These are phyloP conservation scores for Amazona vittata DNA, from an alignment of 2,113 vertebrate genomes.

Conservation along the genomic window DNA sequence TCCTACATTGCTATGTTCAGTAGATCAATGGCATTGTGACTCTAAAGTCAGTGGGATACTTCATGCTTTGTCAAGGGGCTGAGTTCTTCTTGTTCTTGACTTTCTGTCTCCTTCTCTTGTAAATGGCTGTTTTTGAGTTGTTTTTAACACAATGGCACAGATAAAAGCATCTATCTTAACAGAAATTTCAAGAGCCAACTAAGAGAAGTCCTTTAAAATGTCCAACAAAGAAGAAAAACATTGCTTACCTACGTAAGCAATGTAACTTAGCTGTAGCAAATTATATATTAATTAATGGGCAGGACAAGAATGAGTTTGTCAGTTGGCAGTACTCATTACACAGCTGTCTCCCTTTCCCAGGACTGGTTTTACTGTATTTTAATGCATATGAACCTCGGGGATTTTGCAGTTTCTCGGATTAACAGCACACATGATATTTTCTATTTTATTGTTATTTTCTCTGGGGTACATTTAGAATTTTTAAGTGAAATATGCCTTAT, in stretches of 20 bases:
- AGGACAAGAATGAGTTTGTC: not conserved
- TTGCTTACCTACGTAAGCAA: not conserved
- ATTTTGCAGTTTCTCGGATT: slow-evolving; percentile 28
- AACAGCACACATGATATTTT: not conserved
- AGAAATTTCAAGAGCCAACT: not conserved
- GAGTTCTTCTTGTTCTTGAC: not conserved
- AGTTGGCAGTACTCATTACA: not conserved
- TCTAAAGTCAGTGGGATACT: not conserved
- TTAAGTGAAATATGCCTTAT: not conserved
- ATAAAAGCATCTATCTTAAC: not conserved
- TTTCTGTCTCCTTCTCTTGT: not conserved
- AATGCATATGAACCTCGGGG: not conserved
- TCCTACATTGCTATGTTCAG: not conserved
- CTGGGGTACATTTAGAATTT: not conserved
- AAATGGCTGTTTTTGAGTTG: not conserved
- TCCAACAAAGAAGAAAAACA: not conserved
- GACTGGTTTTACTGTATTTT: not conserved
- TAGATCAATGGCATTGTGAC: not conserved
- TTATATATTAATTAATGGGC: not conserved
- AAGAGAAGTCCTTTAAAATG: not conserved
- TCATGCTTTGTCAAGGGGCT: not conserved
- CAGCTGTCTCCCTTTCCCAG: not conserved
- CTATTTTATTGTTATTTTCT: not conserved
- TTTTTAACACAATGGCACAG: not conserved
- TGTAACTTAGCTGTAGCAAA: not conserved